Conservation (phyloP, 2,113 vertebrate genomes). For the Scalopus aquaticus region DNA sequence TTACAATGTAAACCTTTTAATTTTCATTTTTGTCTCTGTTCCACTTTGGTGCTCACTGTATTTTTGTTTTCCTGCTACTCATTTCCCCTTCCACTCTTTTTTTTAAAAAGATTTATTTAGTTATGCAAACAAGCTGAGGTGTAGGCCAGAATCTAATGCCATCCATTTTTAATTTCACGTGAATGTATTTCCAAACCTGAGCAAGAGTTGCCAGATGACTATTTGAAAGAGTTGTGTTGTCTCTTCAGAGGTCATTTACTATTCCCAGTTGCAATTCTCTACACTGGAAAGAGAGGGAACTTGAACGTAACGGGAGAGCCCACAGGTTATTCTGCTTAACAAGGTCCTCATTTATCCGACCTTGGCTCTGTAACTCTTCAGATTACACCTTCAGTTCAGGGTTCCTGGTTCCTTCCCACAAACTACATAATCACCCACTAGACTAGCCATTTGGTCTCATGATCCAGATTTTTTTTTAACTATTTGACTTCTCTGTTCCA, state of each 20-base stretch:
- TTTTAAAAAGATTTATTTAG: too few relatives aligned
- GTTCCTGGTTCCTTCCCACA: background rate
- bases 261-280: background rate
- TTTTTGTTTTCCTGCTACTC: background rate
- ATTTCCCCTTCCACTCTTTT: background rate
- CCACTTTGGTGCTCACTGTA: background rate
- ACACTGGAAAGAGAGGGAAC: background rate
- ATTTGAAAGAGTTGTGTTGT: background rate
- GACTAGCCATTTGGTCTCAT: background rate
- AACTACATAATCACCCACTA: background rate
- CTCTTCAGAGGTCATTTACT: background rate
- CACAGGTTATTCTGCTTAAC: background rate
- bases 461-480: background rate
- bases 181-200: background rate
- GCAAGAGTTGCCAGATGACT: background rate
- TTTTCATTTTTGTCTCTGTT: conserved; percentile 13
- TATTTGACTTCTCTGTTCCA: background rate
- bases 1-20: background rate
- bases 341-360: background rate
- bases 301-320: background rate
- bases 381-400: background rate
- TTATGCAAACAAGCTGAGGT: too few relatives aligned
- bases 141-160: background rate
- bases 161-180: conserved; percentile 14
- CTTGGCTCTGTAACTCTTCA: background rate